Evolutionary conservation across 2,888 invertebrate species (phyloP), one percentile per base, ranked within the genome.

Genomic region (Maniola hyperantus): DNA sequence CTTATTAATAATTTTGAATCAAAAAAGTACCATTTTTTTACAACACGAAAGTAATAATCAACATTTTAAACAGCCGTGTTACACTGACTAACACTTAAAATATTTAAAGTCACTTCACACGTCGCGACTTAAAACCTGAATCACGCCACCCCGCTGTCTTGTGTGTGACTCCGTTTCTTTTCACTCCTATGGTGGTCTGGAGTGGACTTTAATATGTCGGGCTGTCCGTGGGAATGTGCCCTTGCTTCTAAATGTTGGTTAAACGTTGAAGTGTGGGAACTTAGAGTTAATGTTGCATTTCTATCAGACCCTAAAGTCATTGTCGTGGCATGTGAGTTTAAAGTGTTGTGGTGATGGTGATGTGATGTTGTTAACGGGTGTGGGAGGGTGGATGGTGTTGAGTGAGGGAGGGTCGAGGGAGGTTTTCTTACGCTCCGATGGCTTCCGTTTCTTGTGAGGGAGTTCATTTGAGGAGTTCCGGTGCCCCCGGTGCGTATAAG

Each of bases 141-240:
- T 91, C 91, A 92, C 91, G 92, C 91, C 55, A 90, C 88, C 2
- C 89, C 86, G 64, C 83, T 85, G 66, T 92, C 92, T 15, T 88
- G 91, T 15, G 61, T 61, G 39, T 61, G 61, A 61, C 75, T 83
- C 4, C 92, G 71, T 64, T 92, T 92, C 82, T 92, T 92, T 6
- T 89, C 88, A 46, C 72, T 77, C 33, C 88, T 76, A 69, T 95
- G 95, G 82, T 97, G 97, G 83, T 97, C 97, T 7, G 97, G 97
- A 4, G 97, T 97, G 13, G 97, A 97, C 82, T 97, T 97, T 51
- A 97, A 86, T 75, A 97, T 97, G 81, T 97, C 97, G 2, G 97
- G 97, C 82, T 97, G 96, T 33, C 94, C 95, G 71, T 94, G 92
- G 0, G 91, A 88, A 0, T 87, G 69, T 0, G 83, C 82, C 6